Percentiles rank a stretch among this genome's conserved stretches.
phyloP scores from a whole-genome alignment of 2,113 vertebrate species.

The Oreocharis arfaki region DNA sequence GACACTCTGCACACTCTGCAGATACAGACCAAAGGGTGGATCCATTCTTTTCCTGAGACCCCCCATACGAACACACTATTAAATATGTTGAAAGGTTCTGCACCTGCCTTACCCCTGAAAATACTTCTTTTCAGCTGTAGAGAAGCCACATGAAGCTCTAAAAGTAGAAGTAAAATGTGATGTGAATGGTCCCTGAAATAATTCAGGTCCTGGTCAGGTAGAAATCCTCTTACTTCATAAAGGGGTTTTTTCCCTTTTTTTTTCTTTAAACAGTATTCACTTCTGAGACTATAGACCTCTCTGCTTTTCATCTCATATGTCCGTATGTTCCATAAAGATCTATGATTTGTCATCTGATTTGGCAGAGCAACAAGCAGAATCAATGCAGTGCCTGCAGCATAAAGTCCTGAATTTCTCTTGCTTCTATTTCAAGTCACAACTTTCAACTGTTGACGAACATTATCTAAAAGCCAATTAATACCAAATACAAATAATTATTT shows the following conservation, averaged over 20 bases:
- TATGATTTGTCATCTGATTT: not conserved
- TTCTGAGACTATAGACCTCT: not conserved
- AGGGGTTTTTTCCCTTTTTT: rapidly evolving
- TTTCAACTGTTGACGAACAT: not conserved
- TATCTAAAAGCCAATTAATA: not conserved
- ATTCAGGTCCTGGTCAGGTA: not conserved
- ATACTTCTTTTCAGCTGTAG: not conserved
- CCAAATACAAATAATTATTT: not conserved
- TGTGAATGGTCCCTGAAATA: not conserved
- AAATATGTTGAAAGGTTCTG: not conserved
- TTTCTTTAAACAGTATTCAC: not conserved
- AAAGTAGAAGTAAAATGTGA: not conserved
- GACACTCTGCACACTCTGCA: not conserved
- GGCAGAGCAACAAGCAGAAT: not conserved
- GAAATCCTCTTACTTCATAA: not conserved
- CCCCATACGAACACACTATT: not conserved
- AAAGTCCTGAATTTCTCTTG: not conserved
- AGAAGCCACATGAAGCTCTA: not conserved
- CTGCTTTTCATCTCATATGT: not conserved
- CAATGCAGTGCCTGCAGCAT: not conserved
- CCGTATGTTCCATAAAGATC: not conserved
- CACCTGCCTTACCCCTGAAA: not conserved
- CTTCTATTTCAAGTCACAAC: not conserved
- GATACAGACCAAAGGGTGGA: not conserved
- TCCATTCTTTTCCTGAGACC: not conserved